Base-by-base conservation (phyloP, 2,888 invertebrate species). In the Esperia sulphurella region DNA sequence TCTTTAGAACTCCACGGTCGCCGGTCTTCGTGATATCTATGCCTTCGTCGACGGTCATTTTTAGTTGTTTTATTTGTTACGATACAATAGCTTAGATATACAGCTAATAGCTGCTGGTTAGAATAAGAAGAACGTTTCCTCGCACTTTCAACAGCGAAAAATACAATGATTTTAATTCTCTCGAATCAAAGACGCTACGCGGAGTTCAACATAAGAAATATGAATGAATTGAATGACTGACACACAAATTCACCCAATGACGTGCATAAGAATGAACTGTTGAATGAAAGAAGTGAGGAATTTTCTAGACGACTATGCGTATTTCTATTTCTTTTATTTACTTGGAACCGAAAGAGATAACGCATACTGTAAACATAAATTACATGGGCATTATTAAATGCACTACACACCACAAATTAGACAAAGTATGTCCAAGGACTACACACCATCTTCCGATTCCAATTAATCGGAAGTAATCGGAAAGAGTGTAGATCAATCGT, bases 1-100 rank as follows among this genome's bases (percentile, higher is more conserved):
- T 92, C 77, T 97, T 97, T 53, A 96, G 68, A 5, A 97, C 92
- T 46, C 96, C 96, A 14, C 94, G 94, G 77, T 97, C 94, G 41
- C 79, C 76, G 0, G 56, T 61, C 51, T 79, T 71, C 7, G 83
- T 68, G 49, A 89, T 87, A 69, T 89, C 89, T 43, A 89, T 74
- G 37, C 87, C 89, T 65, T 80, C 81, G 49, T 87, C 80, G 13
- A 86, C 81, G 39, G 87, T 87, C 88, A 87, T 88, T 41, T 87
- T 46, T 40, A 40, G 28, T 31, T 31, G 21, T 21, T 21, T 21
- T 21, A 21, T 21, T 21, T 33, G 9, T 21, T 21, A 21, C 21
- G 21, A 3, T 21, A 21, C n/a, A n/a, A n/a, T n/a, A n/a, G n/a
- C n/a, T n/a, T n/a, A n/a, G n/a, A n/a, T n/a, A n/a, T n/a, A n/a